Evolutionary conservation across 2,113 vertebrate species (phyloP), one percentile per base, ranked within the genome.

Genomic region (Peromyscus maniculatus): DNA sequence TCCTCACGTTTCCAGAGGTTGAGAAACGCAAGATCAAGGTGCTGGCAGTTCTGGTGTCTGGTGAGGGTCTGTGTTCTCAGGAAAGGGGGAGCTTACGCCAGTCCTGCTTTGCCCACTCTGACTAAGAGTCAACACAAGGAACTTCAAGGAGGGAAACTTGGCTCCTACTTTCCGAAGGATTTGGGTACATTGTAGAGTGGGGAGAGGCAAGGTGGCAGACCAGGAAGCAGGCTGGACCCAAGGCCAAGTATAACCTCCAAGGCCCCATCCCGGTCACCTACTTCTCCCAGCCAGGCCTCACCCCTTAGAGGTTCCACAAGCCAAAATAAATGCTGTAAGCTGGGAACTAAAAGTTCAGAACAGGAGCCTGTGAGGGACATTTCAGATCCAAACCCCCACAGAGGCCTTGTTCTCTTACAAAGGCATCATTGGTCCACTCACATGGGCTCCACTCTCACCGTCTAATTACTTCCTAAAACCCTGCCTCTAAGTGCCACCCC

Each of bases 1-100:
- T 67, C n/a, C 75, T 75, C 52, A 8, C 17, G 13, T 88, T 96
- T 89, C 83, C 74, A 57, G 93, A 88, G 75, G 67, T n/a, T 26
- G 64, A 39, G 19, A 64, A 64, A 31, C 39, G 0, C 57, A 91
- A 74, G 75, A 49, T 26, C 19, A 69, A 82, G 93, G 10, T 57
- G 22, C 66, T 83, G n/a, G 55, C 22, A 36, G 3, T 24, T 16
- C 28, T 71, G 43, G 33, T 66, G 43, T n/a, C 80, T 80, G 21
- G 26, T 10, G 36, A 86, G 39, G 52, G 46, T 28, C 36, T 49
- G 28, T 39, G 16, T 33, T 19, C 74, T 96, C n/a, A 16, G 15
- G 3, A 39, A 77, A 55, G 52, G 78, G 13, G 24, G 69, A 46
- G n/a, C 12, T 72, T 24, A 3, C 21, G 4, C 31, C 36, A 36